Evolutionary conservation across 2,113 vertebrate genomes (phyloP).

Genomic region (Paratilapia polleni): DNA sequence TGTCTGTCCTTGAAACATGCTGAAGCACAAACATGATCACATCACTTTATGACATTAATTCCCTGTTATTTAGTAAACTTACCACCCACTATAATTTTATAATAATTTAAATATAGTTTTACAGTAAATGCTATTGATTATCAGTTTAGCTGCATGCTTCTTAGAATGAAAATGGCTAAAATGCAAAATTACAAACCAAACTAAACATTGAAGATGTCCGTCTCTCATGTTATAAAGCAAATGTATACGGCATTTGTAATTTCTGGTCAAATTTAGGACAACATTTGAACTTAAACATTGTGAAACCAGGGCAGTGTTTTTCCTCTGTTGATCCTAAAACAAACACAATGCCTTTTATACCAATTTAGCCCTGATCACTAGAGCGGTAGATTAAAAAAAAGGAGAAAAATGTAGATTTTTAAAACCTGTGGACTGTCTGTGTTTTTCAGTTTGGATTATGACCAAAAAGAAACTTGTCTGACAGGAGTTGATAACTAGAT

Average conservation of each 20-base stretch:
- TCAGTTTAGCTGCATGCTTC: background rate
- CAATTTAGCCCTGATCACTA: background rate
- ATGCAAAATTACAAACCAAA: background rate
- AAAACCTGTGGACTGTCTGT: background rate
- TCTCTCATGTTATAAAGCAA: background rate
- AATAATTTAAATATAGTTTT: background rate
- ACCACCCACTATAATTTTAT: background rate
- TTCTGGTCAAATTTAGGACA: background rate
- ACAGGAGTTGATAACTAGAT: background rate
- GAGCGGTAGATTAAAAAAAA: background rate
- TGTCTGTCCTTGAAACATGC: constrained; percentile 31
- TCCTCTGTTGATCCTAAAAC: constrained; percentile 52
- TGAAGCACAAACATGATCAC: background rate
- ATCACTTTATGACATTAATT: background rate
- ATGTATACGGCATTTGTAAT: background rate
- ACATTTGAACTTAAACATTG: constrained; percentile 27
- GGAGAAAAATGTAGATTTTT: background rate
- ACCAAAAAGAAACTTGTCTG: background rate
- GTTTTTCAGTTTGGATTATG: background rate
- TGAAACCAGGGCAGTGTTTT: constrained; percentile 25
- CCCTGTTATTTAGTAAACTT: background rate
- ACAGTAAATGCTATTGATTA: background rate
- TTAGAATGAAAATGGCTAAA: background rate
- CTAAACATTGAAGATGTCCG: background rate
- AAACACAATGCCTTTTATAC: background rate